phyloP scores from a whole-genome alignment of 2,797 vertebrate species.

The Percopsis omiscomaycus region DNA sequence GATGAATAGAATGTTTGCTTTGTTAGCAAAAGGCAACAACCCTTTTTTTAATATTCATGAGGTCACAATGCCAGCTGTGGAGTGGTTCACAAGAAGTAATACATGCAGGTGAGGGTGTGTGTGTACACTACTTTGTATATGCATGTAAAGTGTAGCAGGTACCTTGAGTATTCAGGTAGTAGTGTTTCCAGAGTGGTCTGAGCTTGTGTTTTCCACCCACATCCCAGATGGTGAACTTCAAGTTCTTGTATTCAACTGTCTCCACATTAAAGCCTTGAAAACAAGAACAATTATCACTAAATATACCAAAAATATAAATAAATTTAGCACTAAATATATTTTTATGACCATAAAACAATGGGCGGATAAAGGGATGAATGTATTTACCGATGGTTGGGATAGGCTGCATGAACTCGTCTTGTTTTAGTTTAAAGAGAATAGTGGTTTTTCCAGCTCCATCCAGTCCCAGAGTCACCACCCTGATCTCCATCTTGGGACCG shows the following conservation, averaged over 20 bases:
- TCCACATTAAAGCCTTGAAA: slow-evolving; percentile 95
- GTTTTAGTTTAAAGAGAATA: slow-evolving; percentile 98
- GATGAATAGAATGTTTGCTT: too few species aligned
- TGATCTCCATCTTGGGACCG: slow-evolving; percentile 99
- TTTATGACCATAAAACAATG: neutral
- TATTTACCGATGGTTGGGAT: slow-evolving; percentile 95
- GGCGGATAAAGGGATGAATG: neutral
- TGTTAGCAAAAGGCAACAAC: too few species aligned
- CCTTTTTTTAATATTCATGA: too few species aligned
- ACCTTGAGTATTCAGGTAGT: slow-evolving; percentile 99
- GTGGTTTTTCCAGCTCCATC: slow-evolving; percentile 98
- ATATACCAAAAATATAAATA: neutral
- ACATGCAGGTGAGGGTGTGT: too few species aligned
- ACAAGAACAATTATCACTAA: slow-evolving; percentile 22
- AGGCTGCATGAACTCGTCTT: slow-evolving; percentile 99
- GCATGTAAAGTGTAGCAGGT: slow-evolving; percentile 13
- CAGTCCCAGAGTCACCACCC: slow-evolving; percentile 93
- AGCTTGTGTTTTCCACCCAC: slow-evolving; percentile 98
- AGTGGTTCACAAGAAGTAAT: too few species aligned
- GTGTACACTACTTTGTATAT: too few species aligned
- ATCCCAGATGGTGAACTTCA: slow-evolving; percentile 99
- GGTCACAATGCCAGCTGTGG: too few species aligned
- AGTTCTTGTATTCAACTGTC: slow-evolving; percentile 98
- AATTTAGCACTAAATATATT: neutral
- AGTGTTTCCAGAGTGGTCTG: slow-evolving; percentile 98